Evolutionary conservation across 1,140 invertebrate species (phyloP).

Genomic region (Harpegnathos saltator): DNA sequence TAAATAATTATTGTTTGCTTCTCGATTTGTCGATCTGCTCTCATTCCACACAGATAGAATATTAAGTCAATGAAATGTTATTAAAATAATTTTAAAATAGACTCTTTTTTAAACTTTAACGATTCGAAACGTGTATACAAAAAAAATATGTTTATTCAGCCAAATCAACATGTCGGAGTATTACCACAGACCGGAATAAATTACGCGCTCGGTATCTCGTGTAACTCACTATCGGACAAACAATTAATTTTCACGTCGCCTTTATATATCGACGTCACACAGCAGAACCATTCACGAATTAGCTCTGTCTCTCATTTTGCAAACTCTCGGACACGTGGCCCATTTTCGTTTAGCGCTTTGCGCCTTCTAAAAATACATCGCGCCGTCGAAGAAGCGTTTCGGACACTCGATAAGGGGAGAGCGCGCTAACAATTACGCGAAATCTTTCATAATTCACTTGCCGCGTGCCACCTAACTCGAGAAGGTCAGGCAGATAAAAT

Average conservation of each 20-base stretch:
- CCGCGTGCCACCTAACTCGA: not conserved
- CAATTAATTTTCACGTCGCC: conserved; percentile 26
- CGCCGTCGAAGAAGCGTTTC: conserved; percentile 35
- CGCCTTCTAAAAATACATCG: conserved; percentile 57
- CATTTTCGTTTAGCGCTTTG: conserved; percentile 47
- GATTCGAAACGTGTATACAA: too few species aligned
- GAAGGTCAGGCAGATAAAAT: conserved; percentile 37
- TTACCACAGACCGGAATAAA: not conserved
- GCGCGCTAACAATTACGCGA: conserved; percentile 38
- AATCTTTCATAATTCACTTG: not conserved
- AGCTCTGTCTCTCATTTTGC: not conserved
- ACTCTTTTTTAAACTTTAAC: too few species aligned
- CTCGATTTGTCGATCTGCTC: too few species aligned
- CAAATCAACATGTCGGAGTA: too few species aligned
- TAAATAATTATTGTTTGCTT: too few species aligned
- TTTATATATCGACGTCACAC: conserved; percentile 36
- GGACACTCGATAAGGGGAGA: conserved; percentile 43
- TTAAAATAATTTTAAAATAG: too few species aligned
- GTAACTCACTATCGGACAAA: not conserved
- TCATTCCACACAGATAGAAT: too few species aligned
- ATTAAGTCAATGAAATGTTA: too few species aligned
- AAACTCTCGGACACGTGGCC: not conserved
- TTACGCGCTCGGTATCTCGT: not conserved
- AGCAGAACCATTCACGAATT: conserved; percentile 16
- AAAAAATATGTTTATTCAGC: too few species aligned